Conservation (phyloP, 92 coral and sea anemone species). For the Hydrozoanthus gracilis region DNA sequence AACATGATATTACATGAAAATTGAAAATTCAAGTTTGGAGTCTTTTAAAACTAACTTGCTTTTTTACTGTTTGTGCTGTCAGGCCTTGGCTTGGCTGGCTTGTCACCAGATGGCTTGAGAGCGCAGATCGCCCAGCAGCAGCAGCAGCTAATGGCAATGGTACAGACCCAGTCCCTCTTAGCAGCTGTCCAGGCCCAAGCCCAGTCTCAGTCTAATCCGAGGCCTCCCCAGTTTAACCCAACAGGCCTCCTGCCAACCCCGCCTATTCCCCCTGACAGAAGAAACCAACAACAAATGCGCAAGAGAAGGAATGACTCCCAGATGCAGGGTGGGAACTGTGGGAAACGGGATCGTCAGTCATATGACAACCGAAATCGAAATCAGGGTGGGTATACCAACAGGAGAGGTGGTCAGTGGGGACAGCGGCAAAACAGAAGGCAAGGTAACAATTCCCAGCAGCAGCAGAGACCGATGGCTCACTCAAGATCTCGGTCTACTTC, state of each 20-base stretch:
- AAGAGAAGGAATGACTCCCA: conserved; percentile 68
- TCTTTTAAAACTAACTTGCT: background rate
- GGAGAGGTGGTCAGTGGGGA: conserved; percentile 37
- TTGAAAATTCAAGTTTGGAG: background rate
- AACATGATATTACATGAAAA: too few species aligned
- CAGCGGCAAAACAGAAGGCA: conserved; percentile 45
- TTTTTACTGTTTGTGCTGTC: background rate
- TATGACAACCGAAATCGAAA: conserved; percentile 60
- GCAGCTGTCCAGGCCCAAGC: conserved; percentile 98
- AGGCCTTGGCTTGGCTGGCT: conserved; percentile 26
- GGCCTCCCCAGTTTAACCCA: conserved; percentile 43
- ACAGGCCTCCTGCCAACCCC: conserved; percentile 57
- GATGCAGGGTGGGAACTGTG: conserved; percentile 42
- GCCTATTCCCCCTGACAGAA: conserved; percentile 56
- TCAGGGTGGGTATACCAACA: conserved; percentile 42
- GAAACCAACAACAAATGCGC: conserved; percentile 70
- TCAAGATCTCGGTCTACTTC: conserved; percentile 8
- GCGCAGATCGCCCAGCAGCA: conserved; percentile 90
- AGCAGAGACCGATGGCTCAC: background rate
- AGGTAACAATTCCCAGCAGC: conserved; percentile 14
- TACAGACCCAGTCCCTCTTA: conserved; percentile 92
- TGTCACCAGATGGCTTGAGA: conserved; percentile 56
- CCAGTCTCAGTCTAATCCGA: conserved; percentile 58
- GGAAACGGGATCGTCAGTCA: conserved; percentile 40
- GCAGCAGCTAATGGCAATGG: conserved; percentile 96